Conservation (phyloP, 1,140 invertebrate species). For the Wasmannia auropunctata region DNA sequence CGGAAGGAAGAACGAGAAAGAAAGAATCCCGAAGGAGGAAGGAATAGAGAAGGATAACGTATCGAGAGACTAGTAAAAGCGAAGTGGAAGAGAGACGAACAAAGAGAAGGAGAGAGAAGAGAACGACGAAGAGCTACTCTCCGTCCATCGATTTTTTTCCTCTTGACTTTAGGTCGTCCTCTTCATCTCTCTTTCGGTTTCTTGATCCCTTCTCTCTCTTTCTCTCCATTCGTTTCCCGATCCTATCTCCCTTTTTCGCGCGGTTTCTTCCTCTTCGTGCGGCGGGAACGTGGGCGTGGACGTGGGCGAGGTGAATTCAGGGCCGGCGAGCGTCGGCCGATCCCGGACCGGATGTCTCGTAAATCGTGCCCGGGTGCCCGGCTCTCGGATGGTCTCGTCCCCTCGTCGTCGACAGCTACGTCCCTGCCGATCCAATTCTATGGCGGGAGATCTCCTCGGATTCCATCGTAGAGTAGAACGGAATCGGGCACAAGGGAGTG, state of each 20-base stretch:
- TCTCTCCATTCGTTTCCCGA: slow-evolving; percentile 18
- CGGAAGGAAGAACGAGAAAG: slow-evolving; percentile 14
- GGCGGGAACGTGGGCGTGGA: slow-evolving; percentile 72
- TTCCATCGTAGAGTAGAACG: slow-evolving; percentile 34
- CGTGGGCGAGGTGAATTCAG: slow-evolving; percentile 75
- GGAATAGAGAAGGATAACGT: not conserved
- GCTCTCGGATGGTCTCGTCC: slow-evolving; percentile 19
- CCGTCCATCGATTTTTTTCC: slow-evolving; percentile 9
- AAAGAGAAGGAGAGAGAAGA: not conserved
- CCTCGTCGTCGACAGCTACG: slow-evolving; percentile 49
- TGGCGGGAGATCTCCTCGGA: slow-evolving; percentile 5
- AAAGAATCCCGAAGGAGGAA: not conserved
- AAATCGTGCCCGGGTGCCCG: slow-evolving; percentile 67
- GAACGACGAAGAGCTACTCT: not conserved
- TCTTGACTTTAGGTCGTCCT: slow-evolving; percentile 25
- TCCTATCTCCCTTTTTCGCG: slow-evolving; percentile 11
- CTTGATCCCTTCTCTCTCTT: not conserved
- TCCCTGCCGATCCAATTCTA: slow-evolving; percentile 64
- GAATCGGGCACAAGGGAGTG: slow-evolving; percentile 10
- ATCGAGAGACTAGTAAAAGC: not conserved
- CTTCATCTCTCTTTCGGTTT: slow-evolving; percentile 11
- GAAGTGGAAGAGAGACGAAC: not conserved
- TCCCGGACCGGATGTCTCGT: slow-evolving; percentile 62
- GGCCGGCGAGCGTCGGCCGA: slow-evolving; percentile 72
- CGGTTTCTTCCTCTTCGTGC: slow-evolving; percentile 33